phyloP scores from a whole-genome alignment of 2,888 invertebrate species.

The Parnassius apollo region DNA sequence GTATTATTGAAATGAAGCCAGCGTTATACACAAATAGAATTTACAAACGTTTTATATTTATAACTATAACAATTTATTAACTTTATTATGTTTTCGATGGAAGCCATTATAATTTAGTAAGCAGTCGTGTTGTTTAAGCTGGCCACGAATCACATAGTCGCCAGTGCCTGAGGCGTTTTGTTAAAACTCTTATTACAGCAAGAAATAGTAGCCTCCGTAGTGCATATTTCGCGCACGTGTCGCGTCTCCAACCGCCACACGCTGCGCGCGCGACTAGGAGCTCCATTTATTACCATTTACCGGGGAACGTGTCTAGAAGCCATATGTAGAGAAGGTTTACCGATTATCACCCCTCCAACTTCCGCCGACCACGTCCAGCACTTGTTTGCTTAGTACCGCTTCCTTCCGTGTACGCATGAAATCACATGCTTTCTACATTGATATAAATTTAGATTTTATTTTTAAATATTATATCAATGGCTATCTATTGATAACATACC shows the following conservation, averaged over 20 bases:
- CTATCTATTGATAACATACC: too few relatives aligned
- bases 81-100: slow-evolving; percentile 1
- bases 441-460: too few relatives aligned
- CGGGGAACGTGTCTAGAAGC: background rate
- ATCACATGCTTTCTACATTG: too few relatives aligned
- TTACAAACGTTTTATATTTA: background rate
- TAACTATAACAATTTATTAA: background rate
- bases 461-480: too few relatives aligned
- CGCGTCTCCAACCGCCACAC: slow-evolving; percentile 15
- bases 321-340: too few relatives aligned
- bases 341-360: too few relatives aligned
- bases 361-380: too few relatives aligned
- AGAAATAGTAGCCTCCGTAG: background rate
- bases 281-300: background rate
- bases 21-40: too few relatives aligned
- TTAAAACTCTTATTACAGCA: slow-evolving; percentile 8
- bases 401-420: too few relatives aligned
- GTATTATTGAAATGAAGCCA: too few relatives aligned
- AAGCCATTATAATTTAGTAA: slow-evolving; percentile 13
- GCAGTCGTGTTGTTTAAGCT: background rate
- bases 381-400: too few relatives aligned
- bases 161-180: background rate
- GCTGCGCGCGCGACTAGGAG: slow-evolving; percentile 1
- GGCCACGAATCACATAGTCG: slow-evolving; percentile 10
- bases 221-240: slow-evolving; percentile 21